Conservation (phyloP, 2,888 invertebrate genomes). For the Litoditis marina region DNA sequence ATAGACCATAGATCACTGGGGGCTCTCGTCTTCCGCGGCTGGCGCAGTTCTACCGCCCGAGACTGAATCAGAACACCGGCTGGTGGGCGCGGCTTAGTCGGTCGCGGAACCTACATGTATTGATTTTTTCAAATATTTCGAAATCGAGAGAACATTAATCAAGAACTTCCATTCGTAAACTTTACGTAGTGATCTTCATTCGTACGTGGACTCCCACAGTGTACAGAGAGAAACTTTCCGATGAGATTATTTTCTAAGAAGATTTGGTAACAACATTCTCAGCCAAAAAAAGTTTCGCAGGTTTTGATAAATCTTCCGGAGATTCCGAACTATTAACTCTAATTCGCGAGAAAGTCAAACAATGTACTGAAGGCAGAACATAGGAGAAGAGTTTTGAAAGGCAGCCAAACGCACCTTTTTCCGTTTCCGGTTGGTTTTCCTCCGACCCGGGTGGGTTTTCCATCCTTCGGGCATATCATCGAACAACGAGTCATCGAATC, state of each 20-base stretch:
- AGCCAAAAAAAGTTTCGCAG: too few relatives aligned
- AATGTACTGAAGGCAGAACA: neutral
- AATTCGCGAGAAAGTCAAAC: neutral
- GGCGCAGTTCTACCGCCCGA: slow-evolving; percentile 38
- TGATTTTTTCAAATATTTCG: too few relatives aligned
- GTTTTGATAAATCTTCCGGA: neutral
- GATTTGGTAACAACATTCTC: too few relatives aligned
- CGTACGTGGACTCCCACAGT: too few relatives aligned
- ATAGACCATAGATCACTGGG: slow-evolving; percentile 55
- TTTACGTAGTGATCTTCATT: too few relatives aligned
- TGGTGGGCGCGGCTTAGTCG: neutral
- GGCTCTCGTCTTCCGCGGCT: slow-evolving; percentile 25
- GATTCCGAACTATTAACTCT: neutral
- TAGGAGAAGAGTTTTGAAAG: neutral
- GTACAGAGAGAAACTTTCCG: too few relatives aligned
- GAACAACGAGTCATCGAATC: slow-evolving; percentile 38
- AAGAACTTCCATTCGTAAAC: too few relatives aligned
- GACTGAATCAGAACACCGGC: neutral
- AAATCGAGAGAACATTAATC: too few relatives aligned
- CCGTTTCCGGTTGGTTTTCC: slow-evolving; percentile 19
- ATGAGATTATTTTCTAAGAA: too few relatives aligned
- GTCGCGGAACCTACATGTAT: slow-evolving; percentile 3
- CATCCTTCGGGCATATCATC: slow-evolving; percentile 25
- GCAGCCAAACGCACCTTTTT: slow-evolving; percentile 10
- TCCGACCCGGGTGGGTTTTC: slow-evolving; percentile 1